Evolutionary conservation across 1,140 invertebrate genomes (phyloP).

Genomic region (Armadillidium nasatum): DNA sequence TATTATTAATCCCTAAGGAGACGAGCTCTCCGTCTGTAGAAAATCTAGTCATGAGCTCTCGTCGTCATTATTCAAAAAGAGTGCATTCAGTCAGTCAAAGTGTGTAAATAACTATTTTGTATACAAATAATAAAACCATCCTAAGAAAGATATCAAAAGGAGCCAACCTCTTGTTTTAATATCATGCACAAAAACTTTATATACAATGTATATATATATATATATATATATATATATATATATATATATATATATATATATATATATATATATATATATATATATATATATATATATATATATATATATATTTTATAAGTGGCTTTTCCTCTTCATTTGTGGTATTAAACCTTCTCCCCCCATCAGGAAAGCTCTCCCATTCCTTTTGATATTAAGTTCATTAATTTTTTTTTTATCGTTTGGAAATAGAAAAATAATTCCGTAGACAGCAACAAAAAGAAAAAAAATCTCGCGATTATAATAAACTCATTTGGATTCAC

Average conservation of each 20-base stretch:
- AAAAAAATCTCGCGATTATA: no score
- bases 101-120: background rate
- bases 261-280: background rate
- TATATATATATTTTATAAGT: background rate
- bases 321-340: no score
- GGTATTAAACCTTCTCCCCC: no score
- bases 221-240: constrained; percentile 14
- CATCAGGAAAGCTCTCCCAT: no score
- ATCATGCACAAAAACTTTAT: background rate
- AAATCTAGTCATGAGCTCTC: background rate
- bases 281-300: constrained; percentile 13
- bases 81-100: background rate
- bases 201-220: constrained; percentile 7
- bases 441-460: no score
- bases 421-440: background rate
- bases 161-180: background rate
- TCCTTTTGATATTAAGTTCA: no score
- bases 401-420: background rate
- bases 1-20: background rate
- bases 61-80: background rate
- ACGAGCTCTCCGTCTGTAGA: background rate
- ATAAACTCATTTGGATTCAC: no score
- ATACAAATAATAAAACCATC: background rate
- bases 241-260: constrained; percentile 14
- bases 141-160: background rate